Evolutionary conservation across 2,797 vertebrate genomes (phyloP).

Genomic region (Helarctos malayanus): DNA sequence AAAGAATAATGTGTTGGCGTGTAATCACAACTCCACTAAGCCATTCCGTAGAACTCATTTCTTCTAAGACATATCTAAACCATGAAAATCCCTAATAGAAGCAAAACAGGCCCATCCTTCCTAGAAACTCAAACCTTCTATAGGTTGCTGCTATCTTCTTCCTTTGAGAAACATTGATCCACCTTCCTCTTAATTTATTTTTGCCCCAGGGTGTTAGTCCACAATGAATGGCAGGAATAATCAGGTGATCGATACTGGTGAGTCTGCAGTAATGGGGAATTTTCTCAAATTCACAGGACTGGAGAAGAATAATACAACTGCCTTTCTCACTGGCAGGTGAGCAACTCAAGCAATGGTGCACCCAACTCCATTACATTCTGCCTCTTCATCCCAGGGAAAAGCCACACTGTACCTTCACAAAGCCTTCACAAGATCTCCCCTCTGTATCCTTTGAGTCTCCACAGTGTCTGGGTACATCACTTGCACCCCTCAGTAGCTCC

Average conservation of each 20-base stretch:
- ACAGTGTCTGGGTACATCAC: not conserved
- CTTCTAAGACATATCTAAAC: constrained; percentile 40
- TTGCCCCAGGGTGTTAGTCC: not conserved
- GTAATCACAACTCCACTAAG: constrained; percentile 15
- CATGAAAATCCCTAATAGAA: not conserved
- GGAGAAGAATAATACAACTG: not conserved
- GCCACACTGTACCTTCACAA: not conserved
- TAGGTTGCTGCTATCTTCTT: not conserved
- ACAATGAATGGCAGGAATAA: not conserved
- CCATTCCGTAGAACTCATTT: constrained; percentile 45
- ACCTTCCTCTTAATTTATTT: constrained; percentile 44
- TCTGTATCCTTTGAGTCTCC: not conserved
- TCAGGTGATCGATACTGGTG: not conserved
- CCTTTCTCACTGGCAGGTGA: not conserved
- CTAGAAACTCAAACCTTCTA: constrained; percentile 11
- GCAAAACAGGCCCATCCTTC: not conserved
- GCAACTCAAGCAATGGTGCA: not conserved
- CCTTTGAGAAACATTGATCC: not conserved
- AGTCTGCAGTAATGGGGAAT: not conserved
- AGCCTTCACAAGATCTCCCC: not conserved
- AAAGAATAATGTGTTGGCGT: not conserved
- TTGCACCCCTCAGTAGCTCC: not conserved
- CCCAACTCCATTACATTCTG: not conserved
- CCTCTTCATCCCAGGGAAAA: not conserved
- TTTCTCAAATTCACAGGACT: not conserved